Evolutionary conservation across 1,140 invertebrate species (phyloP).

Genomic region (Sarcophaga peregrina): DNA sequence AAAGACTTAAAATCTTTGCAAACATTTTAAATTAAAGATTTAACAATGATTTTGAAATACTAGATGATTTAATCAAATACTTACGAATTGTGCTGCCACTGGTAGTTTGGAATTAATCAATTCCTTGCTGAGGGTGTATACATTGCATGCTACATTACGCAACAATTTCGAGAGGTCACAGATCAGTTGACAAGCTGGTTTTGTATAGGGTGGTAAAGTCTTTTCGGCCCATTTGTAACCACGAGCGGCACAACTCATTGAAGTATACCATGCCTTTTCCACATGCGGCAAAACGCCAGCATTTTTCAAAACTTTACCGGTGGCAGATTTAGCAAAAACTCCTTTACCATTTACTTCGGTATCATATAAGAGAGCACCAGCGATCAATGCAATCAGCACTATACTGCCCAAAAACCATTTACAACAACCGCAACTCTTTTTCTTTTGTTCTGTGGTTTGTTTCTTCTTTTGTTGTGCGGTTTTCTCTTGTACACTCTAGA

Average conservation of each 20-base stretch:
- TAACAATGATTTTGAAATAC: not conserved
- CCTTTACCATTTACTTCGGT: conserved; percentile 63
- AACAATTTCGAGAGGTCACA: conserved; percentile 70
- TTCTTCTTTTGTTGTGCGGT: conserved; percentile 60
- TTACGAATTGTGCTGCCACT: conserved; percentile 70
- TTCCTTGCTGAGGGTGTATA: conserved; percentile 69
- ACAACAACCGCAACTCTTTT: conserved; percentile 68
- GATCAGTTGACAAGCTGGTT: conserved; percentile 73
- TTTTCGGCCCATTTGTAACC: conserved; percentile 74
- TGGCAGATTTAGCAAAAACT: conserved; percentile 61
- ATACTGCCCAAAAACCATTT: conserved; percentile 71
- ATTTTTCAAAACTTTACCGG: conserved; percentile 71
- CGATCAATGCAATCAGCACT: conserved; percentile 68
- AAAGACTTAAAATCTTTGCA: not conserved
- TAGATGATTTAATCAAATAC: conserved; percentile 52
- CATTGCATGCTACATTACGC: conserved; percentile 68
- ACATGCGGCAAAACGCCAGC: conserved; percentile 72
- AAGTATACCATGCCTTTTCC: conserved; percentile 71
- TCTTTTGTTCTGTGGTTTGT: conserved; percentile 56
- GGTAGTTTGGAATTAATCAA: conserved; percentile 73
- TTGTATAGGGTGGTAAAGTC: conserved; percentile 74
- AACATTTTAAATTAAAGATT: conserved; percentile 19
- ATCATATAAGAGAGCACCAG: conserved; percentile 65
- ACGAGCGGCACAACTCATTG: conserved; percentile 70
- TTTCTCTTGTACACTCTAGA: conserved; percentile 59